Percentiles rank a stretch among this genome's conserved stretches.
Conservation (phyloP, 2,113 vertebrate species). For the Bubo blakistoni region DNA sequence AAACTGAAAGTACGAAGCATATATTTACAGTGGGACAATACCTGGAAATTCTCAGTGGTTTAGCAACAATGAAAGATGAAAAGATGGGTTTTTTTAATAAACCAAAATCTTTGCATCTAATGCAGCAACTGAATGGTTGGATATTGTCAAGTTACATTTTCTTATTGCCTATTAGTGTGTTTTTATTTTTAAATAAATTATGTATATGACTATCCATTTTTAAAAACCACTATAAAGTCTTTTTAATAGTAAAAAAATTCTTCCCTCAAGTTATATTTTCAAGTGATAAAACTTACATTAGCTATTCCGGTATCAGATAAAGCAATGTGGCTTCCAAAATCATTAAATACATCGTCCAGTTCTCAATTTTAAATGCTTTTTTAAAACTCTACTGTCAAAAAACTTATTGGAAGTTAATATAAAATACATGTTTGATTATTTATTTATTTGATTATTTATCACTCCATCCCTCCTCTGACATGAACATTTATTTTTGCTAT, state of each 20-base stretch:
- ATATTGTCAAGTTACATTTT: not conserved
- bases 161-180: not conserved
- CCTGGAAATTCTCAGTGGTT: constrained; percentile 35
- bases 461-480: not conserved
- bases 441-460: not conserved
- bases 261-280: not conserved
- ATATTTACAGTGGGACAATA: not conserved
- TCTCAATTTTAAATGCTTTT: not conserved
- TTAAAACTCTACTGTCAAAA: not conserved
- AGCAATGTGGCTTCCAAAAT: not conserved
- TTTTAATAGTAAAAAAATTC: not conserved
- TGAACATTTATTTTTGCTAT: not conserved
- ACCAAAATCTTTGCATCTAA: not conserved
- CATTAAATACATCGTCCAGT: not conserved
- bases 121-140: not conserved
- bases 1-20: not conserved
- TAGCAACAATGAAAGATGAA: not conserved
- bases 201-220: not conserved
- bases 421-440: not conserved
- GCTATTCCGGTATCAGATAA: not conserved
- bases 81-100: not conserved
- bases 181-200: not conserved
- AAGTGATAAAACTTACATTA: not conserved
- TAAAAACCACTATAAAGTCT: not conserved
- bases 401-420: not conserved